A percentile compares a stretch with the other conserved stretches of the same genome.
Evolutionary conservation across 1,140 invertebrate genomes (phyloP).

Genomic region (Plodia interpunctella): DNA sequence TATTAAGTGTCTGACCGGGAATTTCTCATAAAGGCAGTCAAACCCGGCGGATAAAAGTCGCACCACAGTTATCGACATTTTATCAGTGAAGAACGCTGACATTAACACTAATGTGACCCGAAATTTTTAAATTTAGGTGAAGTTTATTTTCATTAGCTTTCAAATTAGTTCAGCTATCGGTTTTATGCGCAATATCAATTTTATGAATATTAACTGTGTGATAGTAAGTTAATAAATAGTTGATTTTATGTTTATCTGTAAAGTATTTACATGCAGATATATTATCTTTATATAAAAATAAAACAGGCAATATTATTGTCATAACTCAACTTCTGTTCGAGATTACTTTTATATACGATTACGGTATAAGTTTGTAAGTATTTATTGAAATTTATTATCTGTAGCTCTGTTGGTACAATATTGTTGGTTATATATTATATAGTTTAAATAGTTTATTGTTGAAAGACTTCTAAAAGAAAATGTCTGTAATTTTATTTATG

Average conservation of each 20-base stretch:
- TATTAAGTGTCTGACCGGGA: slow-evolving; percentile 33
- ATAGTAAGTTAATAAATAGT: background rate
- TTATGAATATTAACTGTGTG: background rate
- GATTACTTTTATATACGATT: too few relatives aligned
- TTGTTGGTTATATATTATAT: too few relatives aligned
- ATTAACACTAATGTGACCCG: slow-evolving; percentile 27
- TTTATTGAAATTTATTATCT: too few relatives aligned
- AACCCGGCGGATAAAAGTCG: slow-evolving; percentile 30
- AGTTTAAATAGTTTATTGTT: too few relatives aligned
- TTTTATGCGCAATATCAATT: background rate
- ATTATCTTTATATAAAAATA: too few relatives aligned
- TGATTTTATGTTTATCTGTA: slow-evolving; percentile 7
- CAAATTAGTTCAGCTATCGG: background rate
- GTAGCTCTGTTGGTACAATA: too few relatives aligned
- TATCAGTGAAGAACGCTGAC: slow-evolving; percentile 30
- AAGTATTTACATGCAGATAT: slow-evolving; percentile 18
- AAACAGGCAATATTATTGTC: too few relatives aligned
- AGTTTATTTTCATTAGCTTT: background rate
- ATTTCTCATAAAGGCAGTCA: slow-evolving; percentile 36
- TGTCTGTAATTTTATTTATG: too few relatives aligned
- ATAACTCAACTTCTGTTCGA: too few relatives aligned
- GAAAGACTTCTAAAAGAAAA: too few relatives aligned
- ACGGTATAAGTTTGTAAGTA: too few relatives aligned
- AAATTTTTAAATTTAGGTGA: background rate
- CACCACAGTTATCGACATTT: slow-evolving; percentile 28